Percentiles rank a stretch among this genome's conserved stretches.
Evolutionary conservation across 2,888 invertebrate genomes (phyloP).

Genomic region (Dryocosmus kuriphilus): DNA sequence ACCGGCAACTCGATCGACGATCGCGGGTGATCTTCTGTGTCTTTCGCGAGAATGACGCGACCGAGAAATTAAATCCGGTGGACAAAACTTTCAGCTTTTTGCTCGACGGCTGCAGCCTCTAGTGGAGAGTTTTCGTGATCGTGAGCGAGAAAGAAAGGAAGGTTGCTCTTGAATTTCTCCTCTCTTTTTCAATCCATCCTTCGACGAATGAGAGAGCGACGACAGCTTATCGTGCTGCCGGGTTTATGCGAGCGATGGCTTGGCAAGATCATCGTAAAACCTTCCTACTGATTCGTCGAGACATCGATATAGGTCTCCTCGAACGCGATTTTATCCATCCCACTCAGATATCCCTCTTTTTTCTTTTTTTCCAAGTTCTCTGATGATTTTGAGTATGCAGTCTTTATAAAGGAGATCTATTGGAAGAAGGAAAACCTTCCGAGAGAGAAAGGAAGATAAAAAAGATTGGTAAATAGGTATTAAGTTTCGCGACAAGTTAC

Average conservation of each 20-base stretch:
- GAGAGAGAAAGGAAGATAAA: conserved; percentile 14
- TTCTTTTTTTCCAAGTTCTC: conserved; percentile 16
- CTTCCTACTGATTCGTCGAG: conserved; percentile 59
- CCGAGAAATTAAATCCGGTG: conserved; percentile 55
- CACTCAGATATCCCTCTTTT: conserved; percentile 22
- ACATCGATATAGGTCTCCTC: conserved; percentile 45
- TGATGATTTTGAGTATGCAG: conserved; percentile 13
- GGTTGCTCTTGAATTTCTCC: background rate
- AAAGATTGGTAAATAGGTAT: conserved; percentile 33
- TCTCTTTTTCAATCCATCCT: conserved; percentile 5
- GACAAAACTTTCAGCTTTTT: conserved; percentile 52
- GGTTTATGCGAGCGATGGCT: conserved; percentile 58
- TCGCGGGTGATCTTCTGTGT: conserved; percentile 45
- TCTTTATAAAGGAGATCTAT: conserved; percentile 5
- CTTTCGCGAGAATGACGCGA: conserved; percentile 53
- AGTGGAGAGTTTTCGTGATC: conserved; percentile 52
- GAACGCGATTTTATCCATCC: conserved; percentile 32
- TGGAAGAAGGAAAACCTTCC: conserved; percentile 5
- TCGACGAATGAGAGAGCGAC: conserved; percentile 31
- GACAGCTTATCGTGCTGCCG: conserved; percentile 54
- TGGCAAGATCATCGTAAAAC: conserved; percentile 61
- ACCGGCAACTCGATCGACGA: conserved; percentile 46
- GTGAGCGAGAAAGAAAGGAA: conserved; percentile 37
- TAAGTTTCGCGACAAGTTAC: conserved; percentile 36
- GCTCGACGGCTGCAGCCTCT: conserved; percentile 29